Conservation (phyloP, 2,888 invertebrate species). For the Zygaena filipendulae region DNA sequence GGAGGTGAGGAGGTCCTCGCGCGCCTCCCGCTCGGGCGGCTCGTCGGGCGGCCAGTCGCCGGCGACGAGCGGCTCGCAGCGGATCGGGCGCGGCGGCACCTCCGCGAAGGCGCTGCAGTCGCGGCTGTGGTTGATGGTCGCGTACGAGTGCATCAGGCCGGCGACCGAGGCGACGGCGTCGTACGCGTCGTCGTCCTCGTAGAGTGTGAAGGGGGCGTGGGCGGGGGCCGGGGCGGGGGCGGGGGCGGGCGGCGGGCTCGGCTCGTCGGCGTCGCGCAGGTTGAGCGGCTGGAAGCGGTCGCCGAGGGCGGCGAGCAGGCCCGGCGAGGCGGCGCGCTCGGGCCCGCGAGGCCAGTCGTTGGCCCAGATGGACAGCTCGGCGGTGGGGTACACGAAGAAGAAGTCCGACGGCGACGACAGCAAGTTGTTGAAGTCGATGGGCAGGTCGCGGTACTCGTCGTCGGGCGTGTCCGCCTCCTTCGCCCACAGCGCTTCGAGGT, state of each 20-base stretch:
- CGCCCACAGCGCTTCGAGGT: constrained; percentile 75
- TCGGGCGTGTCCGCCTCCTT: constrained; percentile 59
- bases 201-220: constrained; percentile 37
- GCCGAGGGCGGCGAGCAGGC: constrained; percentile 31
- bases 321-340: constrained; percentile 23
- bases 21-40: constrained; percentile 67
- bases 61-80: constrained; percentile 18
- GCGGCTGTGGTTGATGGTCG: constrained; percentile 71
- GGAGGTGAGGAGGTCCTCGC: constrained; percentile 81
- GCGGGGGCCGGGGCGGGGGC: constrained; percentile 23
- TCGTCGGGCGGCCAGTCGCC: constrained; percentile 16
- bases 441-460: constrained; percentile 70
- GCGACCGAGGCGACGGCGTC: constrained; percentile 47
- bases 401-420: constrained; percentile 69
- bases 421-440: constrained; percentile 70
- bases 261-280: constrained; percentile 24
- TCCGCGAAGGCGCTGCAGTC: constrained; percentile 72
- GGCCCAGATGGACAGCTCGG: constrained; percentile 47
- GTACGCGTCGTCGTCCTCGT: constrained; percentile 46
- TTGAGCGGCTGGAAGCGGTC: constrained; percentile 36
- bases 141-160: constrained; percentile 56
- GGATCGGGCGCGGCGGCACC: constrained; percentile 49
- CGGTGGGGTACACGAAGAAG: constrained; percentile 46
- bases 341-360: constrained; percentile 23
- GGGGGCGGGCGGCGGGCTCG: constrained; percentile 24